phyloP scores from a whole-genome alignment of 2,113 vertebrate genomes.

The Heptranchias perlo region DNA sequence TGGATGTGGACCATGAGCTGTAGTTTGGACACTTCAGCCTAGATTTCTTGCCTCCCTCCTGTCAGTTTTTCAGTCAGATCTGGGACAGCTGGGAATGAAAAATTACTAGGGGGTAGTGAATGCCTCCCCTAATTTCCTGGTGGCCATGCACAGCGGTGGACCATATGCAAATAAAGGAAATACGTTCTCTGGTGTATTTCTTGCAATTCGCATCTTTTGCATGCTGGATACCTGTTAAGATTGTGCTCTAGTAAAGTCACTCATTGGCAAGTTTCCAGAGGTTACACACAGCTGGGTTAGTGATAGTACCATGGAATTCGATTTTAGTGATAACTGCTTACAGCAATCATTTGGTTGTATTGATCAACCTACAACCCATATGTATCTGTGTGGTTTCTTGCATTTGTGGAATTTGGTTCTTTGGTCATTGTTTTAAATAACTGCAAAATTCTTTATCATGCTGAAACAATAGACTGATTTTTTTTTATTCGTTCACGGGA shows the following conservation, averaged over 20 bases:
- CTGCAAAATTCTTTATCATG: not conserved
- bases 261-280: not conserved
- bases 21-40: not conserved
- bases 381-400: not conserved
- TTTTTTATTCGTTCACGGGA: not conserved
- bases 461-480: too few species aligned
- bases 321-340: not conserved
- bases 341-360: not conserved
- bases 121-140: not conserved
- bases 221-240: not conserved
- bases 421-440: not conserved
- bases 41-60: not conserved
- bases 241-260: not conserved
- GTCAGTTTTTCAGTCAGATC: not conserved
- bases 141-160: not conserved
- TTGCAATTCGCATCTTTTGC: not conserved
- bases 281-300: too few species aligned
- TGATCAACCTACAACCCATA: not conserved
- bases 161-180: not conserved
- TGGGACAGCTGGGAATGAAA: not conserved
- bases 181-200: not conserved
- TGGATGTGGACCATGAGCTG: not conserved
- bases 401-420: not conserved
- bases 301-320: not conserved
- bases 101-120: not conserved